Base-by-base conservation (phyloP, 2,113 vertebrate species). In the Suncus etruscus region DNA sequence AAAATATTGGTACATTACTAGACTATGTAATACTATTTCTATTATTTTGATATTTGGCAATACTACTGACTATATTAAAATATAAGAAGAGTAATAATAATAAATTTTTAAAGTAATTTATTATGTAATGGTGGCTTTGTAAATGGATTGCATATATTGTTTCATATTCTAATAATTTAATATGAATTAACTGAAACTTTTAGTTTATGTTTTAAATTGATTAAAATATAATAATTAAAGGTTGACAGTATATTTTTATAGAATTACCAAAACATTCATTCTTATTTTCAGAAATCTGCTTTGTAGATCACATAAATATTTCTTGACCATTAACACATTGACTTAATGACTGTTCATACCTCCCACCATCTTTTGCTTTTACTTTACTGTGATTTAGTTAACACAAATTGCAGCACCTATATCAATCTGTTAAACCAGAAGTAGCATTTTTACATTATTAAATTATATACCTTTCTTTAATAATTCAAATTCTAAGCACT, bases 161-260 rank as follows among this genome's bases (percentile, higher is more conserved):
- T 9, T 87, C 32, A 16, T 65, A 65, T 8, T 79, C 39, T 63
- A 22, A 39, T 85, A 65, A 70, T 78, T 85, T 85, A 31, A 68
- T 84, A 69, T 69, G 86, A 88, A 48, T 74, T 69, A 84, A 66
- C 32, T 16, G 27, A 68, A 72, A 48, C 8, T 75, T 73, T 3
- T 24, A 66, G 22, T 4, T 91, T n/a, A 61, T 74, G 61, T 79
- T 93, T 92, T 93, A 68, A 89, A 91, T 87, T 80, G 92, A 51
- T 27, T 89, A 74, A 83, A 68, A 78, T 70, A 12, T 24, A 54
- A 48, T 70, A 80, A 16, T 51, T 27, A 39, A 74, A 29, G 32
- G 89, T 3, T 73, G 75, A 45, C 11, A 3, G 11, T 25, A 68
- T 74, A 16, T 1, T 20, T 73, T 73, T 39, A 3, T 39, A 39